A percentile compares a stretch with the other conserved stretches of the same genome.
phyloP scores from a whole-genome alignment of 2,113 vertebrate genomes.

The Puntigrus tetrazona region DNA sequence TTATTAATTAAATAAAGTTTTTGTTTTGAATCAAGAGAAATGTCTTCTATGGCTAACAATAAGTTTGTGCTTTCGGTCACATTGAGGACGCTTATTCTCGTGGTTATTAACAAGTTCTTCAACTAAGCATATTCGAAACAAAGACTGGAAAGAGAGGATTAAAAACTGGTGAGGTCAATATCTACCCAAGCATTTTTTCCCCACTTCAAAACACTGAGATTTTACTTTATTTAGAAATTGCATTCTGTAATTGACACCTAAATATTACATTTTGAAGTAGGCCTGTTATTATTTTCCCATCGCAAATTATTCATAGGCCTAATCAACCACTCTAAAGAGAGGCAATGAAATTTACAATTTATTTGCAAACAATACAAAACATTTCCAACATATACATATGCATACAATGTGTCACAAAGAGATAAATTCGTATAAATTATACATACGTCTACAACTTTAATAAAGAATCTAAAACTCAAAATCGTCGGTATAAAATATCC shows the following conservation, averaged over 20 bases:
- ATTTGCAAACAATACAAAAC: slow-evolving; percentile 77
- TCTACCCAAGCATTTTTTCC: background rate
- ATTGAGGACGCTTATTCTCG: background rate
- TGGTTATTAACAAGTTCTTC: too few relatives aligned
- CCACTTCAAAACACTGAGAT: background rate
- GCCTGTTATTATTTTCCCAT: background rate
- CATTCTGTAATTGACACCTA: background rate
- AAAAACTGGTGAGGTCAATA: too few relatives aligned
- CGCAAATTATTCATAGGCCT: slow-evolving; percentile 55
- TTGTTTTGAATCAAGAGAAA: background rate
- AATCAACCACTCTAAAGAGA: background rate
- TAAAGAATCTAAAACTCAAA: slow-evolving; percentile 73
- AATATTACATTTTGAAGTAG: background rate
- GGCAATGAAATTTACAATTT: slow-evolving; percentile 59
- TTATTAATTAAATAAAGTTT: background rate
- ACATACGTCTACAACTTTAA: slow-evolving; percentile 74
- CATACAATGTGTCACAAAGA: slow-evolving; percentile 67
- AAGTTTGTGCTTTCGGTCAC: background rate
- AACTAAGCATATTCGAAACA: background rate
- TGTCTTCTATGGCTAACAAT: background rate
- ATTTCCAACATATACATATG: slow-evolving; percentile 67
- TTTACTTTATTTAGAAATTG: background rate
- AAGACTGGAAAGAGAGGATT: background rate
- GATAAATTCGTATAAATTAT: slow-evolving; percentile 78
- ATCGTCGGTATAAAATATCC: slow-evolving; percentile 79